Evolutionary conservation across 2,888 invertebrate species (phyloP).

Genomic region (Clepsis dumicolana): DNA sequence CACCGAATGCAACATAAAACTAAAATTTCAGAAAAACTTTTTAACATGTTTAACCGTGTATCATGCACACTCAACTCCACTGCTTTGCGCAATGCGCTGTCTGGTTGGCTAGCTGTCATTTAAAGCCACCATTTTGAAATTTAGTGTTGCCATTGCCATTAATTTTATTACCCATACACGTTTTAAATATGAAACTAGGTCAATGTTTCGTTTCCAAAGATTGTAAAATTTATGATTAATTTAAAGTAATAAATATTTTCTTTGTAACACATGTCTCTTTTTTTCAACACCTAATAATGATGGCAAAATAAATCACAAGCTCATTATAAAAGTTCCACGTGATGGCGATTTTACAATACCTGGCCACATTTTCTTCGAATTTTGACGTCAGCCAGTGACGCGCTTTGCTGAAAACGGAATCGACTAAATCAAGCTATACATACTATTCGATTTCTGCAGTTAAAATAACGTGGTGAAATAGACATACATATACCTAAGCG

Average conservation of each 20-base stretch:
- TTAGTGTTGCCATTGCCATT: slow-evolving; percentile 55
- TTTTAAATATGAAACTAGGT: slow-evolving; percentile 25
- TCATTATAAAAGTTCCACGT: not conserved
- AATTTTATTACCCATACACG: slow-evolving; percentile 28
- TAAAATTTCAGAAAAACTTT: slow-evolving; percentile 90
- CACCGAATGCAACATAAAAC: slow-evolving; percentile 90
- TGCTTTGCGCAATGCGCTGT: slow-evolving; percentile 79
- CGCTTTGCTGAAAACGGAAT: slow-evolving; percentile 4
- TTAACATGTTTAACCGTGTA: slow-evolving; percentile 89
- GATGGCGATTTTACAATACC: not conserved
- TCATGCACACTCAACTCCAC: slow-evolving; percentile 82
- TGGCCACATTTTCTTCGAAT: slow-evolving; percentile 31
- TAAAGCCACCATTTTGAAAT: slow-evolving; percentile 67
- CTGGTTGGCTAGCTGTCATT: slow-evolving; percentile 59
- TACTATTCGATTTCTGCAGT: slow-evolving; percentile 5
- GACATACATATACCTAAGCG: not conserved
- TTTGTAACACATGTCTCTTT: not conserved
- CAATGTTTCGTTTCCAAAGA: not conserved
- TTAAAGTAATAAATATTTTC: not conserved
- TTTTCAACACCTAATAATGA: not conserved
- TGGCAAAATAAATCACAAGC: not conserved
- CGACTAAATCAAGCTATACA: not conserved
- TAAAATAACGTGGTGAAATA: slow-evolving; percentile 28
- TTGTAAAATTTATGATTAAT: not conserved
- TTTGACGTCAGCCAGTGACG: slow-evolving; percentile 37